phyloP scores from a whole-genome alignment of 2,888 invertebrate genomes.

The Sesia bembeciformis region DNA sequence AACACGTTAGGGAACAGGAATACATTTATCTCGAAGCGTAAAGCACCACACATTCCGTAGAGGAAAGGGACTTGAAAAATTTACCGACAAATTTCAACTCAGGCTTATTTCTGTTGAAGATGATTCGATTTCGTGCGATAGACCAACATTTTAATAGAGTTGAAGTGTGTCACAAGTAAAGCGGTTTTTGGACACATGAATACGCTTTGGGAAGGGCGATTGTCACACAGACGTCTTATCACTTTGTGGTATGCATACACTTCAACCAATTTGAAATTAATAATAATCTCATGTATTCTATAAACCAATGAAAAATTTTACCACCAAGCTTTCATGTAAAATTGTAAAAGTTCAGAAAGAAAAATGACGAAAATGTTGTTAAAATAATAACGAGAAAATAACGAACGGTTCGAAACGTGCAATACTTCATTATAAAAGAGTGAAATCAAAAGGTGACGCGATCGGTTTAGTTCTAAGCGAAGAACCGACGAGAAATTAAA shows the following conservation, averaged over 20 bases:
- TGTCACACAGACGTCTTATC: slow-evolving; percentile 50
- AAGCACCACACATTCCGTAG: slow-evolving; percentile 48
- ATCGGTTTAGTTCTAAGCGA: slow-evolving; percentile 53
- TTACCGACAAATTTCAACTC: neutral
- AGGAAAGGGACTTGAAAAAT: slow-evolving; percentile 11
- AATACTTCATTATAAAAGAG: slow-evolving; percentile 30
- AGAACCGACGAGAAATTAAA: slow-evolving; percentile 54
- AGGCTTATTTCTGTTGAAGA: neutral
- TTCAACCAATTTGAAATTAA: neutral
- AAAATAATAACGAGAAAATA: slow-evolving; percentile 34
- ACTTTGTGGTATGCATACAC: slow-evolving; percentile 11
- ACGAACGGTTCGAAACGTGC: slow-evolving; percentile 46
- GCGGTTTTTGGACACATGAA: slow-evolving; percentile 22
- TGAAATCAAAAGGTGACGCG: slow-evolving; percentile 37
- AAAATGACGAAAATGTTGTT: slow-evolving; percentile 31
- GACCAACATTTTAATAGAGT: slow-evolving; percentile 12
- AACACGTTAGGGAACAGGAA: slow-evolving; percentile 25
- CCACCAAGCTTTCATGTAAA: slow-evolving; percentile 59
- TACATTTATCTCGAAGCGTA: slow-evolving; percentile 39
- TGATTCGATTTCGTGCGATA: neutral
- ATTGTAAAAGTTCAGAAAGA: slow-evolving; percentile 45
- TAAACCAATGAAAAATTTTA: slow-evolving; percentile 32
- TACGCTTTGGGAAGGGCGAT: slow-evolving; percentile 65
- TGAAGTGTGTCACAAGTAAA: slow-evolving; percentile 40
- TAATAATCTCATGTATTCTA: neutral